Evolutionary conservation across 2,113 vertebrate species (phyloP).

Genomic region (Canis aureus): DNA sequence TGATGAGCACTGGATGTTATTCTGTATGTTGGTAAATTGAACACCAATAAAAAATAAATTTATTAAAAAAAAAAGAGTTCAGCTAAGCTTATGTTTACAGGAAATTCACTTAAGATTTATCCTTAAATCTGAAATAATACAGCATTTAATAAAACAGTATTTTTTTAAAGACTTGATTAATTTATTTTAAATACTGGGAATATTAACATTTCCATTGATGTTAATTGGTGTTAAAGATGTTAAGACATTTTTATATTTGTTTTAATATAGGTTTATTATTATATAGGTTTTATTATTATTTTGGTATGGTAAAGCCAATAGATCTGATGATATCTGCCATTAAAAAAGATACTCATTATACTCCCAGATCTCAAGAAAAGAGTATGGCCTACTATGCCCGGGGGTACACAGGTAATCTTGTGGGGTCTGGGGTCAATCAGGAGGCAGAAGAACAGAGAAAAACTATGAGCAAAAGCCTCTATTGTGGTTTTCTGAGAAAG

Average conservation of each 20-base stretch:
- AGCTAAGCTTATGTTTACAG: background rate
- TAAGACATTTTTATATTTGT: background rate
- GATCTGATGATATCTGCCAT: background rate
- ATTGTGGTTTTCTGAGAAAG: background rate
- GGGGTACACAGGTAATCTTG: background rate
- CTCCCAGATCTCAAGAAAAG: background rate
- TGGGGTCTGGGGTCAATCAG: background rate
- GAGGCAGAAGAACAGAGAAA: background rate
- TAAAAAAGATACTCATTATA: background rate
- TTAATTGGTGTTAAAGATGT: background rate
- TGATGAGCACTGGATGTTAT: too few relatives aligned
- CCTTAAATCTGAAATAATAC: slow-evolving; percentile 26
- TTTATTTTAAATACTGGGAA: background rate
- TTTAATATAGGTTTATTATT: background rate
- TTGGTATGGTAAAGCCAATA: background rate
- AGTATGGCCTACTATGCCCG: accelerated
- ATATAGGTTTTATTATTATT: background rate
- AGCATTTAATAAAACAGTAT: background rate
- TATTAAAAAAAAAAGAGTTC: background rate
- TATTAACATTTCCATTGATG: background rate
- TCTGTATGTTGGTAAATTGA: too few relatives aligned
- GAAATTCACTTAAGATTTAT: background rate
- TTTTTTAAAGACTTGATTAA: background rate
- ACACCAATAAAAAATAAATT: too few relatives aligned
- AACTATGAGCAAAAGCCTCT: background rate